Evolutionary conservation across 2,113 vertebrate genomes (phyloP).

Genomic region (Pituophis catenifer): DNA sequence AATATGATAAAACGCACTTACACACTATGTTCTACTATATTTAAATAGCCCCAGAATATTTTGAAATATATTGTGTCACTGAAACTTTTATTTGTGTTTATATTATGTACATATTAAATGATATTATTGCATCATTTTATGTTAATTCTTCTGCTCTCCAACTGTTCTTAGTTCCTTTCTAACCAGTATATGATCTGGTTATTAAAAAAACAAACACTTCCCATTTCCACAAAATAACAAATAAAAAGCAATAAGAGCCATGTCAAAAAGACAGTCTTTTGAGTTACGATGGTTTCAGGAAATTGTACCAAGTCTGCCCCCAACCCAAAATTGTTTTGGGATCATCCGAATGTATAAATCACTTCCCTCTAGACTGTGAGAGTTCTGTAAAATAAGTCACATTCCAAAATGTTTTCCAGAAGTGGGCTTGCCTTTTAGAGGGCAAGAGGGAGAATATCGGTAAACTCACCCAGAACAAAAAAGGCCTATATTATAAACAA

Average conservation of each 20-base stretch:
- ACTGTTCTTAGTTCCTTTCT: neutral
- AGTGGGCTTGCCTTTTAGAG: slow-evolving; percentile 27
- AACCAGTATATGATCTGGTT: neutral
- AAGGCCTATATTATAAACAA: slow-evolving; percentile 64
- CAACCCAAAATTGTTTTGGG: neutral
- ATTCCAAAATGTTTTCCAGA: neutral
- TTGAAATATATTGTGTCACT: neutral
- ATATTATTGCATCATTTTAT: neutral
- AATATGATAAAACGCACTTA: neutral
- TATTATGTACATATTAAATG: neutral
- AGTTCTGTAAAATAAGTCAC: neutral
- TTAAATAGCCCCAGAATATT: neutral
- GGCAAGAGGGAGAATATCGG: slow-evolving; percentile 14
- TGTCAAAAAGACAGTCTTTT: neutral
- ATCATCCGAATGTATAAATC: neutral
- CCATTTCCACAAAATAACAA: neutral
- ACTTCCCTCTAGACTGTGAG: neutral
- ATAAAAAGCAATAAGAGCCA: neutral
- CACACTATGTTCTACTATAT: neutral
- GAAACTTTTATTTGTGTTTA: neutral
- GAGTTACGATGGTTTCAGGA: neutral
- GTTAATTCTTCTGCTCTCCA: neutral
- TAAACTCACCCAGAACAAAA: slow-evolving; percentile 50
- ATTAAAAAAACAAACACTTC: neutral
- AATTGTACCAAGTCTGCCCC: neutral